Evolutionary conservation across 2,797 vertebrate species (phyloP).

Genomic region (Cossypha niveicapilla): DNA sequence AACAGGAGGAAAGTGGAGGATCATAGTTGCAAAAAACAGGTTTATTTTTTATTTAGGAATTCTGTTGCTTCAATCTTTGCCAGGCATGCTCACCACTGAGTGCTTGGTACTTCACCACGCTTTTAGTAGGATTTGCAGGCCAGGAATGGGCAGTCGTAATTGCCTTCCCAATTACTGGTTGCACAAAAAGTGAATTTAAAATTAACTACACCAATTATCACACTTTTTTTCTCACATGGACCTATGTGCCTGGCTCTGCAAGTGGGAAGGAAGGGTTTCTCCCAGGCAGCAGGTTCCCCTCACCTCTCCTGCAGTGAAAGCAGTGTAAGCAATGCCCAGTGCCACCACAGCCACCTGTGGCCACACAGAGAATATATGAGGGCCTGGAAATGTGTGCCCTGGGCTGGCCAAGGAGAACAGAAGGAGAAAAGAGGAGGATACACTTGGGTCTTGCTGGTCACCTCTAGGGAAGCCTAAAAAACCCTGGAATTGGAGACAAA

Average conservation of each 20-base stretch:
- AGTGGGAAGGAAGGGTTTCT: neutral
- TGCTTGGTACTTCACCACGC: accelerated
- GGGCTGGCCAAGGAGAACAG: neutral
- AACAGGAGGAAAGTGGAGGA: neutral
- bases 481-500: neutral
- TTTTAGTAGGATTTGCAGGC: neutral
- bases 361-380: neutral
- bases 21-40: neutral
- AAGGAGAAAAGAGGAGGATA: neutral
- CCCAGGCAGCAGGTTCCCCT: neutral
- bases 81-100: neutral
- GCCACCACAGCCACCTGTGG: neutral
- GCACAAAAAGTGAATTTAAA: neutral
- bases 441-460: neutral
- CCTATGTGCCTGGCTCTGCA: neutral
- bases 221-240: neutral
- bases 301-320: accelerated
- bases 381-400: neutral
- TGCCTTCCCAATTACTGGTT: neutral
- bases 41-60: neutral
- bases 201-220: neutral
- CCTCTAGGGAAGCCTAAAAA: neutral
- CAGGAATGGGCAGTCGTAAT: neutral
- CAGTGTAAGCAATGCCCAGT: accelerated
- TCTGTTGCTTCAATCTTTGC: neutral